A percentile compares a stretch with the other conserved stretches of the same genome.
These are phyloP conservation scores for Marasmarcha lunaedactyla DNA, from an alignment of 2,888 invertebrate genomes.

Conservation along the genomic window DNA sequence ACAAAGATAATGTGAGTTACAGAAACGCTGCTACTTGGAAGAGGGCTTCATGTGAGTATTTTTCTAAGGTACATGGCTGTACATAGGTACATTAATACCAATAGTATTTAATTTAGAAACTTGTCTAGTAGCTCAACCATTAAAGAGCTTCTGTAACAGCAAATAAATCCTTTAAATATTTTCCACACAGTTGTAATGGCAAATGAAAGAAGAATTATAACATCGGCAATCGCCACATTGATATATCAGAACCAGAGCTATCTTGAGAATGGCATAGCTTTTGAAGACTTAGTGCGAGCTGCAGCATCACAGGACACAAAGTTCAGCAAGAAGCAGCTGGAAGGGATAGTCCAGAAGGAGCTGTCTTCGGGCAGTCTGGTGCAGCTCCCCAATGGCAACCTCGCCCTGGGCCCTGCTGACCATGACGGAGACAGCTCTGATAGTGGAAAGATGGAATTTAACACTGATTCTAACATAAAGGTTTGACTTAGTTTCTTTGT, in stretches of 20 bases:
- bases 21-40: constrained; percentile 83
- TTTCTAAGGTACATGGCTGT: no score
- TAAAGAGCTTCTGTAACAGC: no score
- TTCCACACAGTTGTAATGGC: constrained; percentile 14
- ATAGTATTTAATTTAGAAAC: no score
- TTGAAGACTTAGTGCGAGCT: constrained; percentile 74
- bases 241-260: constrained; percentile 80
- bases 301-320: constrained; percentile 74
- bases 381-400: constrained; percentile 76
- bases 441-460: constrained; percentile 58
- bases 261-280: constrained; percentile 78
- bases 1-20: constrained; percentile 88
- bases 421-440: constrained; percentile 69
- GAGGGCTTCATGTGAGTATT: constrained; percentile 45
- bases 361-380: constrained; percentile 76
- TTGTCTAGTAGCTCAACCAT: no score
- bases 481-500: constrained; percentile 22
- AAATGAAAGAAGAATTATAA: constrained; percentile 69
- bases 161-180: no score
- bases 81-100: background rate
- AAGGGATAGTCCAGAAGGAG: constrained; percentile 77
- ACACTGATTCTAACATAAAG: constrained; percentile 50
- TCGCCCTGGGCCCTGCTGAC: constrained; percentile 74
- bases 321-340: constrained; percentile 73
- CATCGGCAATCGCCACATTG: constrained; percentile 77